Conservation (phyloP, 2,797 vertebrate species). For the Neopelma chrysocephalum region DNA sequence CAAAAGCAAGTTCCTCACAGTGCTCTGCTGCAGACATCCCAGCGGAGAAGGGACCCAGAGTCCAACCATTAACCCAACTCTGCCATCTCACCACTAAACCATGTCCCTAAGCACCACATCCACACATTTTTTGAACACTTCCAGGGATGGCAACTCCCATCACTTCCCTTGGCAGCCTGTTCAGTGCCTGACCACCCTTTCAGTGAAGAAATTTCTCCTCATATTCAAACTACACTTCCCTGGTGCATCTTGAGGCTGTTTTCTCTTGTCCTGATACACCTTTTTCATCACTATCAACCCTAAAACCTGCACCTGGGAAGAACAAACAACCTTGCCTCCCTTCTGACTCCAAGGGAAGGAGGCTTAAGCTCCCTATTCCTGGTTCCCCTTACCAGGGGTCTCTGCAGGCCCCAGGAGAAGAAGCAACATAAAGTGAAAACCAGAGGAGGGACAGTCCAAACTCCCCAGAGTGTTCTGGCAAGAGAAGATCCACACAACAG, state of each 20-base stretch:
- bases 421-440: not conserved
- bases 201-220: not conserved
- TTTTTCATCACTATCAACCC: not conserved
- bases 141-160: not conserved
- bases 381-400: not conserved
- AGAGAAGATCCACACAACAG: not conserved
- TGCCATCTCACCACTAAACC: not conserved
- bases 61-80: not conserved
- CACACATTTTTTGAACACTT: not conserved
- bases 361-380: not conserved
- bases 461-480: accelerated
- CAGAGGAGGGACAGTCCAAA: not conserved
- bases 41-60: not conserved
- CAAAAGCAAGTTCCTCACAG: not conserved
- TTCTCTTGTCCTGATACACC: not conserved
- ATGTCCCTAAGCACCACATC: not conserved
- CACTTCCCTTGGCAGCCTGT: not conserved
- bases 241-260: accelerated
- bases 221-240: accelerated
- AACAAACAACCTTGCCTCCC: not conserved
- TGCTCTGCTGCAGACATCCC: not conserved
- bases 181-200: not conserved
- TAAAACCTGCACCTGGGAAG: not conserved
- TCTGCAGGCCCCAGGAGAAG: not conserved
- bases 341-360: accelerated